Percentiles rank a stretch among this genome's conserved stretches.
Evolutionary conservation across 1,140 invertebrate genomes (phyloP).

Genomic region (Formica exsecta): DNA sequence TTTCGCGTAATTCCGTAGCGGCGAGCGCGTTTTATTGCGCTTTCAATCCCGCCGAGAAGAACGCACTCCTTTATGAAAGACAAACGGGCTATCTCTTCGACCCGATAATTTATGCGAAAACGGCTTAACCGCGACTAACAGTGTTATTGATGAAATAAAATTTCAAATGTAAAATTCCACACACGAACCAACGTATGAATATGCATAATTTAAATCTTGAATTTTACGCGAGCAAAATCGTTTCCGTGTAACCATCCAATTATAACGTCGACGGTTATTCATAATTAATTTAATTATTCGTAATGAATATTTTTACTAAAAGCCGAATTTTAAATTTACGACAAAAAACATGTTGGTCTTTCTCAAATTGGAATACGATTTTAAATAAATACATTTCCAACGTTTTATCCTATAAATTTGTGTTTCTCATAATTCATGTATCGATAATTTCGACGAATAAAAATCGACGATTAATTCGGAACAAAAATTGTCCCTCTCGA

Average conservation of each 20-base stretch:
- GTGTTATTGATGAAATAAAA: conserved; percentile 6
- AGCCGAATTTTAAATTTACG: not conserved
- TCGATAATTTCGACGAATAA: not conserved
- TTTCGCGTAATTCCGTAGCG: conserved; percentile 42
- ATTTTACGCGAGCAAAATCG: not conserved
- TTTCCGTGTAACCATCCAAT: not conserved
- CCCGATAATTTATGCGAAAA: conserved; percentile 2
- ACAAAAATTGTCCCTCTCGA: not conserved
- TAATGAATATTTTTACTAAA: not conserved
- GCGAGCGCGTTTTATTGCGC: conserved; percentile 24
- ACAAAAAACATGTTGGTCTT: not conserved
- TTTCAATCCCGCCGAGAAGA: conserved; percentile 22
- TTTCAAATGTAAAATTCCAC: conserved; percentile 13
- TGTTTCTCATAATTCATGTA: not conserved
- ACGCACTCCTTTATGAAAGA: not conserved
- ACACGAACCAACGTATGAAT: not conserved
- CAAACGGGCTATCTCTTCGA: not conserved
- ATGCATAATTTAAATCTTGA: conserved; percentile 10
- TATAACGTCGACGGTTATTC: not conserved
- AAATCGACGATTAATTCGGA: not conserved
- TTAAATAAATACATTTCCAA: not conserved
- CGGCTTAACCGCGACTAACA: not conserved
- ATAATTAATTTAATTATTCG: too few relatives aligned
- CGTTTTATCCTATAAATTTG: not conserved
- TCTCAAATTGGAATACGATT: not conserved